A percentile compares a stretch with the other conserved stretches of the same genome.
Evolutionary conservation across 2,113 vertebrate species (phyloP).

Genomic region (Puffinus mauretanicus): DNA sequence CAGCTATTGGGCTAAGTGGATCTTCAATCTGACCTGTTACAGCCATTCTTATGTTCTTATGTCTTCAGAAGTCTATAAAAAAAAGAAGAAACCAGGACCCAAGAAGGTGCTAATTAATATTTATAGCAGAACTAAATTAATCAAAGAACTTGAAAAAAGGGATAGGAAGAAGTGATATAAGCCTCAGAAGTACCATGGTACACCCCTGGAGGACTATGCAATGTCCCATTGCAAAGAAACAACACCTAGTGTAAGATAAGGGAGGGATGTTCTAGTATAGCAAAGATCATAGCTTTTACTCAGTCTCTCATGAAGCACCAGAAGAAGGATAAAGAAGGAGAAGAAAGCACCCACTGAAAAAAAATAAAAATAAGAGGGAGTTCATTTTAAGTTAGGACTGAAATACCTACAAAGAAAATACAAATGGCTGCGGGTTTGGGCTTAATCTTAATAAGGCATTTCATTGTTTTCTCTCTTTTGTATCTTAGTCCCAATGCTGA

Average conservation of each 20-base stretch:
- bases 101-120: neutral
- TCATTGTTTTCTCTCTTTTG: neutral
- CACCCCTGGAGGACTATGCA: neutral
- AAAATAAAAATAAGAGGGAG: fast-evolving
- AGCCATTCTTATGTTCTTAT: neutral
- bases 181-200: neutral
- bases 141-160: neutral
- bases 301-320: neutral
- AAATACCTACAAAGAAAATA: neutral
- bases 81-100: neutral
- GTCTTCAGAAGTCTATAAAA: neutral
- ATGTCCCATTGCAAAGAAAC: neutral
- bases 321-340: neutral
- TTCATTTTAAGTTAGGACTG: neutral
- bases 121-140: neutral
- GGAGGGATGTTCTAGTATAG: neutral
- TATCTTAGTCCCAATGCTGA: neutral
- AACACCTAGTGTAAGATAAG: neutral
- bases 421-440: neutral
- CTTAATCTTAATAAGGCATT: neutral
- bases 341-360: fast-evolving
- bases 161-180: neutral
- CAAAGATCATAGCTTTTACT: neutral
- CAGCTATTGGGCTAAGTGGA: neutral
- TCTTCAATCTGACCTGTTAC: neutral